Evolutionary conservation across 92 coral and sea anemone species (phyloP).

Genomic region (Isaurus tuberculatus): DNA sequence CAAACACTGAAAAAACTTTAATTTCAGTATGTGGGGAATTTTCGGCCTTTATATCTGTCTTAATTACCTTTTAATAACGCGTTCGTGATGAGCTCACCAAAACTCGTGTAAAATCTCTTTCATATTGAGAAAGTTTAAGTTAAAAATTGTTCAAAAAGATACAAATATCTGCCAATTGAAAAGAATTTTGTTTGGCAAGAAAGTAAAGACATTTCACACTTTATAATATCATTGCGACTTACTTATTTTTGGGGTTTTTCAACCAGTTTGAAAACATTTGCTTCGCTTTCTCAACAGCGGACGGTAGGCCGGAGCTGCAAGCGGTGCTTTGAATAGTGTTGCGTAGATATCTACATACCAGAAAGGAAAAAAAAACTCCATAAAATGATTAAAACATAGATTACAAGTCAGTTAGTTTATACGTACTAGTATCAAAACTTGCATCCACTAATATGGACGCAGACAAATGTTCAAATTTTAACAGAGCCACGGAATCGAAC

Average conservation of each 20-base stretch:
- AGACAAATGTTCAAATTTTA: no score
- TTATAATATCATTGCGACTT: background rate
- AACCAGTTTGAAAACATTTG: slow-evolving; percentile 68
- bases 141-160: background rate
- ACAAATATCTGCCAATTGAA: background rate
- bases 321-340: slow-evolving; percentile 70
- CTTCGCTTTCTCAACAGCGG: slow-evolving; percentile 62
- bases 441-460: no score
- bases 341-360: slow-evolving; percentile 70
- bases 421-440: no score
- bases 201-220: background rate
- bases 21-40: no score
- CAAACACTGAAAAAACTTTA: no score
- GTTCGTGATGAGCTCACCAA: no score
- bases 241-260: slow-evolving; percentile 60
- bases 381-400: background rate
- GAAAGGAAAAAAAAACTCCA: background rate
- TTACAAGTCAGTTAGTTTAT: no score
- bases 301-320: slow-evolving; percentile 73
- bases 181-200: background rate
- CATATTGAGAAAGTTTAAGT: background rate
- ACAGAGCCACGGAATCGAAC: no score
- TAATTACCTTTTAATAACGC: no score
- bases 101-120: background rate
- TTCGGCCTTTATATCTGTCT: no score